Conservation (phyloP, 2,888 invertebrate genomes). For the Hesperia comma region DNA sequence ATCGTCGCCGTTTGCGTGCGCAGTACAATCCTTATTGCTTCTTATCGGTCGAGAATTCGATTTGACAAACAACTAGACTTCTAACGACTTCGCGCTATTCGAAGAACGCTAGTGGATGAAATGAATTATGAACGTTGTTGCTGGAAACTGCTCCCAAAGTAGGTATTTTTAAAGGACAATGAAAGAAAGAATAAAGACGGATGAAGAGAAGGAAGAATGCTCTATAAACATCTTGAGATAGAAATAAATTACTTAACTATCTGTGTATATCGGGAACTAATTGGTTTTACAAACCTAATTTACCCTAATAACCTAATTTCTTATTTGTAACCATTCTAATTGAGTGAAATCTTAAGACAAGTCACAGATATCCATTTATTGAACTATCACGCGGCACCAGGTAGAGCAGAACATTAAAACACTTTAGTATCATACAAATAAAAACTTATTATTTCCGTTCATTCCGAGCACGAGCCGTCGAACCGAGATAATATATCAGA, state of each 20-base stretch:
- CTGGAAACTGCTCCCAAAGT: background rate
- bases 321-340: background rate
- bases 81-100: slow-evolving; percentile 46
- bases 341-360: background rate
- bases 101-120: slow-evolving; percentile 9
- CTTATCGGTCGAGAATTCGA: slow-evolving; percentile 42
- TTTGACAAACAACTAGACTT: slow-evolving; percentile 45
- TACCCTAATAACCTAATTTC: background rate
- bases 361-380: background rate
- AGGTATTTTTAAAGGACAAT: too few relatives aligned
- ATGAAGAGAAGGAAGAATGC: background rate
- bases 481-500: slow-evolving; percentile 31
- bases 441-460: background rate
- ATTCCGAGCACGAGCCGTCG: slow-evolving; percentile 30
- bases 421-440: slow-evolving; percentile 1
- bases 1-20: slow-evolving; percentile 59
- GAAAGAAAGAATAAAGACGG: too few relatives aligned
- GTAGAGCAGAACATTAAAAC: background rate
- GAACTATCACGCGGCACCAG: background rate
- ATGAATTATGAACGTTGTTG: background rate
- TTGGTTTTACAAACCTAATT: background rate
- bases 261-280: background rate
- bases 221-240: background rate
- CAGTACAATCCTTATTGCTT: slow-evolving; percentile 49
- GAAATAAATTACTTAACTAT: background rate